Base-by-base conservation (phyloP, 2,113 vertebrate species). In the Tyrannus savana region DNA sequence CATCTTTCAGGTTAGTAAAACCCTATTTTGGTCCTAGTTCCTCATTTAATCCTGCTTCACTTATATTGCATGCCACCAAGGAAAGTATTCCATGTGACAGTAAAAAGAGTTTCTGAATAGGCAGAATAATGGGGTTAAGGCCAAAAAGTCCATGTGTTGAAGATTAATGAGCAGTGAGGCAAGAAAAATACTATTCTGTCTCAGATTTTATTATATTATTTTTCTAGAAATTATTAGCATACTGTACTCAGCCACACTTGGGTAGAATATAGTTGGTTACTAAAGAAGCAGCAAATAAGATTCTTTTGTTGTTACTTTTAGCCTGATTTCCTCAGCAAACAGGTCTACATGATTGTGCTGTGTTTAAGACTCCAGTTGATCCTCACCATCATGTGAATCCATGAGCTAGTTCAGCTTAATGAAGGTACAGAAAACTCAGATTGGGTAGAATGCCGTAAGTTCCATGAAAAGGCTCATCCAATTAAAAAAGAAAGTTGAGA, bases 91-190 rank as follows among this genome's bases (percentile, higher is more conserved):
- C 14, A 11, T 18, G 6, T n/a, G 39, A 73, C 19, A 79, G 19
- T 64, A 77, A 89, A 75, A 42, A 62, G 75, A 56, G 90, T 60
- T 6, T 33, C 35, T 56, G 41, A 42, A 42, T 42, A 64, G 66
- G 35, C 19, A 44, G 71, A 87, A 73, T 6, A 73, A 68, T 0
- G 0, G 30, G 5, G 10, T 55, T 6, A 11, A 12, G 4, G 47
- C 44, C 16, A 71, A 69, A 72, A 86, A 23, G 12, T 35, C 59
- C 5, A 12, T 30, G 6, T 47, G 47, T 87, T 89, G 55, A 66
- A 46, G 17, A 87, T 14, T n/a, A 89, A 35, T 52, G 60, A 86
- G 39, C 30, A 81, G 14, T 1, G 3, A 59, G n/a, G 12, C 24
- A 63, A 83, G 31, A 77, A 94, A 87, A 95, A 55, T 31, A 39